Conservation (phyloP, 2,113 vertebrate species). For the Alces alces region DNA sequence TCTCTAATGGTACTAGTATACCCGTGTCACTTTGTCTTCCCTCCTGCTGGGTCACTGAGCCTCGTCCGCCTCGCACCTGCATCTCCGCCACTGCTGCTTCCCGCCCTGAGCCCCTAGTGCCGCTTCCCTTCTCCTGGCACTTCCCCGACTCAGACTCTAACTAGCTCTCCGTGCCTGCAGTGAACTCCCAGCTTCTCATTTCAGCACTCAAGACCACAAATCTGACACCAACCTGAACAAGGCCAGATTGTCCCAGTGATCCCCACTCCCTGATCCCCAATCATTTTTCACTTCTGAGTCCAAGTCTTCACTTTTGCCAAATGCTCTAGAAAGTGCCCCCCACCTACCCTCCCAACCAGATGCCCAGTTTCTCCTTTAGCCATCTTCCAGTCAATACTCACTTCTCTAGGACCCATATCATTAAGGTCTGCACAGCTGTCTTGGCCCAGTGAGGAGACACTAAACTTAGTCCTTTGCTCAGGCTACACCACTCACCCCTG, state of each 20-base stretch:
- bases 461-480: not conserved
- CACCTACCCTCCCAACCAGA: not conserved
- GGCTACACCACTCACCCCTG: not conserved
- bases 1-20: not conserved
- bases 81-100: not conserved
- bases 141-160: not conserved
- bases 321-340: not conserved
- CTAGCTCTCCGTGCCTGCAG: not conserved
- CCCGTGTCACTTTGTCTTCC: not conserved
- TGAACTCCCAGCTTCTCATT: not conserved
- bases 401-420: not conserved
- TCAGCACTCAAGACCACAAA: not conserved
- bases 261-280: not conserved
- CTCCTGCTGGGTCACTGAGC: not conserved
- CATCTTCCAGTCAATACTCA: not conserved
- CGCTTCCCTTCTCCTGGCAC: not conserved
- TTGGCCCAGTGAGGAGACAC: not conserved
- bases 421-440: not conserved
- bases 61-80: not conserved
- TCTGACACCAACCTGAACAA: not conserved
- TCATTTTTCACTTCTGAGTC: not conserved
- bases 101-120: too few relatives aligned
- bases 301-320: not conserved
- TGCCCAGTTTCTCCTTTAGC: not conserved
- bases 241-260: not conserved